These are phyloP conservation scores for Caenorhabditis wallacei DNA, from an alignment of 2,888 invertebrate species.

Conservation along the genomic window DNA sequence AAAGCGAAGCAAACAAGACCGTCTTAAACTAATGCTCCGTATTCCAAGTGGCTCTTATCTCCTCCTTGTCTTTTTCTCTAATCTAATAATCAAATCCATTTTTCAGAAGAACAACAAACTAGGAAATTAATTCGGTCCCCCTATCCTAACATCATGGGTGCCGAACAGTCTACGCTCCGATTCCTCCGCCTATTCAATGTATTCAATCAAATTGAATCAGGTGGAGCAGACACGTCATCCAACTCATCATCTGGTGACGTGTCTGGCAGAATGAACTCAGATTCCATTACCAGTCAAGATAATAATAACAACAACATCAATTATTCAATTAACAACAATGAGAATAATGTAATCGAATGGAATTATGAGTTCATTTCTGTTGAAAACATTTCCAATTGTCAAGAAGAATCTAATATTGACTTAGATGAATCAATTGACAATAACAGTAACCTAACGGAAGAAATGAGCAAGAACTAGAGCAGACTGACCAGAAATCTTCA, in stretches of 20 bases:
- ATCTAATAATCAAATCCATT: neutral
- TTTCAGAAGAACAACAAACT: neutral
- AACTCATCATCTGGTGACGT: neutral
- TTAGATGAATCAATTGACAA: constrained; percentile 23
- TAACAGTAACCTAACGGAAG: constrained; percentile 1
- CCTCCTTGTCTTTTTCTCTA: too few species aligned
- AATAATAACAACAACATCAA: neutral
- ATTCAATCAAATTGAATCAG: neutral
- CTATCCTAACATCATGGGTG: constrained; percentile 8
- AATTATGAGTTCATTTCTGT: constrained; percentile 8
- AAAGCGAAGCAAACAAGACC: too few species aligned
- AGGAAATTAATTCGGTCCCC: constrained; percentile 25
- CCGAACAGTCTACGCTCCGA: constrained; percentile 28
- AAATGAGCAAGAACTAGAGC: constrained; percentile 9
- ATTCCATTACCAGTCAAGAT: too few species aligned
- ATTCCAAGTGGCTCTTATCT: too few species aligned
- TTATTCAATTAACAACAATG: constrained; percentile 4
- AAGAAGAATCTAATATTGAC: constrained; percentile 18
- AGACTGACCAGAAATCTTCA: constrained; percentile 33
- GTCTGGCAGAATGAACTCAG: constrained; percentile 5
- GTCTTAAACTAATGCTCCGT: too few species aligned
- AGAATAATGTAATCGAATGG: neutral
- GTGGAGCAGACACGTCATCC: constrained; percentile 18
- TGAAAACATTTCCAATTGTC: constrained; percentile 17
- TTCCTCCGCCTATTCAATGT: neutral